Evolutionary conservation across 2,888 invertebrate genomes (phyloP).

Genomic region (Andrena camellia): DNA sequence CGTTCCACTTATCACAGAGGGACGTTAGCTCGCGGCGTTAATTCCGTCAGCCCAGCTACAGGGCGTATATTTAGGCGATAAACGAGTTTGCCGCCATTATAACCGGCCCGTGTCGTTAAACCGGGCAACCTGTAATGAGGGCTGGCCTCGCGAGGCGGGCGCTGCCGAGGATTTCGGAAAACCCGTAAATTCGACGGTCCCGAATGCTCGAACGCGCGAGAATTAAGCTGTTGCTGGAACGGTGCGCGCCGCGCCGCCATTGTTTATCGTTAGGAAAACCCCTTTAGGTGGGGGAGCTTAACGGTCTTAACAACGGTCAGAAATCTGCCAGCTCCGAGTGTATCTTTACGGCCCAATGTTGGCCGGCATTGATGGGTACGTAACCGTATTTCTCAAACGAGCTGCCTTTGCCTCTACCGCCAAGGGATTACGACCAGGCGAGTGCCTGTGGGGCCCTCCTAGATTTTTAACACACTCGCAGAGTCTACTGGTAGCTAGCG

Average conservation of each 20-base stretch:
- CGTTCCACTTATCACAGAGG: slow-evolving; percentile 23
- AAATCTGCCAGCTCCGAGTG: too few species aligned
- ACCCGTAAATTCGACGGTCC: slow-evolving; percentile 60
- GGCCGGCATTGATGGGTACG: too few species aligned
- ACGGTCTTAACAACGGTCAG: too few species aligned
- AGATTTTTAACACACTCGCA: too few species aligned
- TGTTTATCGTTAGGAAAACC: slow-evolving; percentile 10
- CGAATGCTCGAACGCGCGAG: slow-evolving; percentile 32
- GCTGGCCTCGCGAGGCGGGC: slow-evolving; percentile 8
- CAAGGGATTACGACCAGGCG: too few species aligned
- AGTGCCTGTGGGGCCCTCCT: too few species aligned
- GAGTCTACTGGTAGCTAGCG: too few species aligned
- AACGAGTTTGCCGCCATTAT: slow-evolving; percentile 62
- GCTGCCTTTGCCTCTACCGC: too few species aligned
- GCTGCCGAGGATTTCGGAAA: slow-evolving; percentile 61
- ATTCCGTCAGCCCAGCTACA: slow-evolving; percentile 33
- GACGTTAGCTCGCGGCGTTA: slow-evolving; percentile 48
- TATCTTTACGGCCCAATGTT: too few species aligned
- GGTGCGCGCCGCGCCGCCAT: neutral
- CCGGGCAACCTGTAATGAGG: slow-evolving; percentile 47
- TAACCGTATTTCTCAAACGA: too few species aligned
- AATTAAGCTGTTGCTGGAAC: slow-evolving; percentile 52
- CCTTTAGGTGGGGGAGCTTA: neutral
- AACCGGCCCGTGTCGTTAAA: slow-evolving; percentile 57
- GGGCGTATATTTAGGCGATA: slow-evolving; percentile 48